These are phyloP conservation scores for Zhuqinia jingwanae DNA, from an alignment of 2,888 invertebrate species.

Conservation along the genomic window DNA sequence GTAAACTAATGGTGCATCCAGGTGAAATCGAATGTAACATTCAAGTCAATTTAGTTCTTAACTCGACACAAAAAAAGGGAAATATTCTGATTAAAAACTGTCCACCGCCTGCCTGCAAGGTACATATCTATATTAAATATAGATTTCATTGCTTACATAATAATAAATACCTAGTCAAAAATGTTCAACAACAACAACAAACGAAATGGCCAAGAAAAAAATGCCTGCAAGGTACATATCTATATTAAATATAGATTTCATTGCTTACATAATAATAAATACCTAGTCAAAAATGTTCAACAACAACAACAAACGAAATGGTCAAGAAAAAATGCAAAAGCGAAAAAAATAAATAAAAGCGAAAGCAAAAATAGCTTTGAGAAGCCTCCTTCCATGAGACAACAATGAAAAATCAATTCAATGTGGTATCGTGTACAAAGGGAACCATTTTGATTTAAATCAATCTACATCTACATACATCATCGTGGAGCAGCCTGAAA, in stretches of 20 bases:
- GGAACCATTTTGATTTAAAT: no score
- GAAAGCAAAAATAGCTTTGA: no score
- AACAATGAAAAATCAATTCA: background rate
- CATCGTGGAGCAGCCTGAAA: background rate
- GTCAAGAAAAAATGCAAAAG: background rate
- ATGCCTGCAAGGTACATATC: background rate
- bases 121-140: no score
- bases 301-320: no score
- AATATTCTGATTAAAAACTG: background rate
- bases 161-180: background rate
- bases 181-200: no score
- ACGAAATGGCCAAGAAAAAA: no score
- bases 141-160: background rate
- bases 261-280: background rate
- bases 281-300: background rate
- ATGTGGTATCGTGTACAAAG: no score
- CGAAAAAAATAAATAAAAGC: background rate
- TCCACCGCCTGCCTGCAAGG: background rate
- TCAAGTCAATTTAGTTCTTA: slow-evolving; percentile 36
- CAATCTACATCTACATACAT: slow-evolving; percentile 14
- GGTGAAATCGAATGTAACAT: slow-evolving; percentile 5
- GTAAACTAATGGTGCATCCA: slow-evolving; percentile 25
- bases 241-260: slow-evolving; percentile 11
- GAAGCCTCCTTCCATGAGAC: no score
- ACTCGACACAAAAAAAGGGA: background rate